Evolutionary conservation across 2,113 vertebrate genomes (phyloP).

Genomic region (Fukomys damarensis): DNA sequence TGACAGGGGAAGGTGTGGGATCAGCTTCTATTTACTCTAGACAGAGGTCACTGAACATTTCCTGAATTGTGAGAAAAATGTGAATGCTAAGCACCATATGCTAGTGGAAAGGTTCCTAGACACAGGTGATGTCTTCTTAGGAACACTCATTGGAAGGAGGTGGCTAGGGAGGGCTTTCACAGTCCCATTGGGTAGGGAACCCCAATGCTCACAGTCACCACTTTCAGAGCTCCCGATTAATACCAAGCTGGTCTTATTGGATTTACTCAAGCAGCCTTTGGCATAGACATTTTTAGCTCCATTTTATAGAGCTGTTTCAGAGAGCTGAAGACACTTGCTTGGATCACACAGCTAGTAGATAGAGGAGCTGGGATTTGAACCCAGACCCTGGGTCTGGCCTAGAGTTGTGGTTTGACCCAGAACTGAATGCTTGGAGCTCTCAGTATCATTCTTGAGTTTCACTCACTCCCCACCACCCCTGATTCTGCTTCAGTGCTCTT

Average conservation of each 20-base stretch:
- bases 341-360: neutral
- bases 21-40: slow-evolving; percentile 42
- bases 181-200: neutral
- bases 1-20: slow-evolving; percentile 55
- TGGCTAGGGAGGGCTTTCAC: neutral
- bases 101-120: slow-evolving; percentile 55
- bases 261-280: neutral
- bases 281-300: neutral
- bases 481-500: neutral
- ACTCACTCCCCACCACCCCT: neutral
- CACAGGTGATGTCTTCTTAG: neutral
- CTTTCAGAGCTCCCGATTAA: neutral
- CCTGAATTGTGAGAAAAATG: slow-evolving; percentile 49
- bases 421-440: neutral
- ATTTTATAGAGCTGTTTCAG: neutral
- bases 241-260: neutral
- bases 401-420: neutral
- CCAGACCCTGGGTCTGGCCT: neutral
- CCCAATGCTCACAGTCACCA: no score
- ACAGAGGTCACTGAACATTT: slow-evolving; percentile 72
- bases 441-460: neutral
- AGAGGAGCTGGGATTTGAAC: neutral
- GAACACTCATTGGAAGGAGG: neutral
- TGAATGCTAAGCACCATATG: slow-evolving; percentile 40
- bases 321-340: neutral